These are phyloP conservation scores for Lasioglossum zephyrum DNA, from an alignment of 2,888 invertebrate species.

Conservation along the genomic window DNA sequence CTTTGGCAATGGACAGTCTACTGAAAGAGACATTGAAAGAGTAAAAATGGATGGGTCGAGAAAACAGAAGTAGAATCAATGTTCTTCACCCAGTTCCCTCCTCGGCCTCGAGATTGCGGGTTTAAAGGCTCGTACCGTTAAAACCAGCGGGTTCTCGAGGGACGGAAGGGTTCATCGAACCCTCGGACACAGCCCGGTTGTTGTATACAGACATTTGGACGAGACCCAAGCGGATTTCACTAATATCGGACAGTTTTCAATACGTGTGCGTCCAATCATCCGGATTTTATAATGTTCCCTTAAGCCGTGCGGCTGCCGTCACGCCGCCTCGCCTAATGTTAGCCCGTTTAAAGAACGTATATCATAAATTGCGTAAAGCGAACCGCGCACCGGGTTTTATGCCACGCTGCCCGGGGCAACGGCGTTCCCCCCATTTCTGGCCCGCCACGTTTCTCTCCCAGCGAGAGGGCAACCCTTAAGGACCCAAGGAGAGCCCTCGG, in stretches of 20 bases:
- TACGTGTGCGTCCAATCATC: constrained; percentile 60
- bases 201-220: neutral
- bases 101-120: neutral
- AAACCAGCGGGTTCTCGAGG: neutral
- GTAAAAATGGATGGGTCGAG: neutral
- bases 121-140: constrained; percentile 1
- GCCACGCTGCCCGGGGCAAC: constrained; percentile 42
- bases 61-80: neutral
- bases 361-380: constrained; percentile 63
- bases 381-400: constrained; percentile 52
- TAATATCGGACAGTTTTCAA: constrained; percentile 45
- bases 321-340: constrained; percentile 53
- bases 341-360: constrained; percentile 61
- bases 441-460: constrained; percentile 13
- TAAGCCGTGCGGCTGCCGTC: constrained; percentile 16
- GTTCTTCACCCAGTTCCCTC: neutral
- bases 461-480: constrained; percentile 29
- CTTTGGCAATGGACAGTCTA: neutral
- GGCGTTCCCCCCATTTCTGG: constrained; percentile 18
- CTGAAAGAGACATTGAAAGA: neutral
- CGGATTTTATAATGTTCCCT: constrained; percentile 27
- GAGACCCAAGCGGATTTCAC: constrained; percentile 22
- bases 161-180: neutral
- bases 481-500: constrained; percentile 23
- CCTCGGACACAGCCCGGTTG: neutral